A percentile compares a stretch with the other conserved stretches of the same genome.
phyloP scores from a whole-genome alignment of 2,797 vertebrate genomes.

The Pterois miles region DNA sequence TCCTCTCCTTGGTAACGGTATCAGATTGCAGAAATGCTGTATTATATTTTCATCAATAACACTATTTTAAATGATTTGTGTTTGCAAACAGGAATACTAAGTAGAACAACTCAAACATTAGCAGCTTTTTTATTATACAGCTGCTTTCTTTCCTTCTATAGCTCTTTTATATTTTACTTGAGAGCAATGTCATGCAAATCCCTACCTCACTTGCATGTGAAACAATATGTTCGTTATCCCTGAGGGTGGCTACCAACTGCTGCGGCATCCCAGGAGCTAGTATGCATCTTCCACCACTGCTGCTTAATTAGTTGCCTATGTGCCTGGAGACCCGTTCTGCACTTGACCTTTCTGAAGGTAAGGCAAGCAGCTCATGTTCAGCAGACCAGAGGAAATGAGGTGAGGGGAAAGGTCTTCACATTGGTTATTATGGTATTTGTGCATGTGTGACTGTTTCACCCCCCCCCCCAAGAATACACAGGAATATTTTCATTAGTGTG shows the following conservation, averaged over 20 bases:
- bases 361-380: slow-evolving; percentile 73
- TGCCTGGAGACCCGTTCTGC: slow-evolving; percentile 75
- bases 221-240: slow-evolving; percentile 68
- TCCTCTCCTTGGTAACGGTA: neutral
- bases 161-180: slow-evolving; percentile 31
- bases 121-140: neutral
- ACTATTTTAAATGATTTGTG: neutral
- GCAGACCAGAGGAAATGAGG: slow-evolving; percentile 73
- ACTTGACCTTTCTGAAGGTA: slow-evolving; percentile 83
- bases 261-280: slow-evolving; percentile 63
- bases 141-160: neutral
- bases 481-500: slow-evolving; percentile 66
- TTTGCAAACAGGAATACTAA: neutral
- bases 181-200: slow-evolving; percentile 67
- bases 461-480: slow-evolving; percentile 8
- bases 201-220: slow-evolving; percentile 56
- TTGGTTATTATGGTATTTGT: slow-evolving; percentile 1
- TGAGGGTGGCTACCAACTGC: slow-evolving; percentile 50
- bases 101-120: neutral
- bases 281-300: slow-evolving; percentile 57
- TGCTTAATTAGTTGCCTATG: slow-evolving; percentile 79
- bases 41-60: neutral
- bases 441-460: slow-evolving; percentile 7
- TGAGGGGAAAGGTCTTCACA: slow-evolving; percentile 58
- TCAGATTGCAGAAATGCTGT: neutral